Percentiles rank a stretch among this genome's conserved stretches.
Evolutionary conservation across 2,797 vertebrate species (phyloP).

Genomic region (Lutra lutra): DNA sequence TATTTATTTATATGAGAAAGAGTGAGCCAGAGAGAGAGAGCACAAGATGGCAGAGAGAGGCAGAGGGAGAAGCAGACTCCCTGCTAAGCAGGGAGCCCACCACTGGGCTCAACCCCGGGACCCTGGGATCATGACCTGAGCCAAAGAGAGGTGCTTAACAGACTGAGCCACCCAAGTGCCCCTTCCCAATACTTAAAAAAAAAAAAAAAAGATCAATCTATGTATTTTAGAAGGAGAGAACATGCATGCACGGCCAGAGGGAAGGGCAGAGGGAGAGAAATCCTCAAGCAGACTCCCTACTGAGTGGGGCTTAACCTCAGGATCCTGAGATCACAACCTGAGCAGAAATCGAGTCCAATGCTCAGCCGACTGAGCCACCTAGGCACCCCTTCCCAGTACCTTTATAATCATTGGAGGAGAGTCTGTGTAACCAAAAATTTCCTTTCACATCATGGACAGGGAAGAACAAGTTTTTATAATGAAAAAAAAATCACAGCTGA

Average conservation of each 20-base stretch:
- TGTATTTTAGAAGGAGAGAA: neutral
- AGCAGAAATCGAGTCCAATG: neutral
- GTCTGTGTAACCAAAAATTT: slow-evolving; percentile 58
- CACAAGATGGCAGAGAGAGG: neutral
- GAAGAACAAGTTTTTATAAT: slow-evolving; percentile 62
- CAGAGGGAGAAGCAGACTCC: neutral
- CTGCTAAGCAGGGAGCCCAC: neutral
- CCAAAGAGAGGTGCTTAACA: neutral
- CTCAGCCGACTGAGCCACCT: neutral
- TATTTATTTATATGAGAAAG: neutral
- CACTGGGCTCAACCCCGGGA: neutral
- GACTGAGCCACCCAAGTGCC: neutral
- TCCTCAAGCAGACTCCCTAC: neutral
- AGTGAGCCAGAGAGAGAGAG: neutral
- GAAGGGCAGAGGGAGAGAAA: neutral
- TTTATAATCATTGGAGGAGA: slow-evolving; percentile 48
- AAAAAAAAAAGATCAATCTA: neutral
- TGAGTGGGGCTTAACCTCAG: neutral
- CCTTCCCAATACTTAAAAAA: neutral
- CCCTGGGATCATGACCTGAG: neutral
- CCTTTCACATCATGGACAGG: slow-evolving; percentile 56
- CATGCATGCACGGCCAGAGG: neutral
- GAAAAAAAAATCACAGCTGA: slow-evolving; percentile 57
- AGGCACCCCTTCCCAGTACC: neutral
- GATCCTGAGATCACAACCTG: neutral